phyloP scores from a whole-genome alignment of 1,140 invertebrate genomes.

The Rhagoletis pomonella region DNA sequence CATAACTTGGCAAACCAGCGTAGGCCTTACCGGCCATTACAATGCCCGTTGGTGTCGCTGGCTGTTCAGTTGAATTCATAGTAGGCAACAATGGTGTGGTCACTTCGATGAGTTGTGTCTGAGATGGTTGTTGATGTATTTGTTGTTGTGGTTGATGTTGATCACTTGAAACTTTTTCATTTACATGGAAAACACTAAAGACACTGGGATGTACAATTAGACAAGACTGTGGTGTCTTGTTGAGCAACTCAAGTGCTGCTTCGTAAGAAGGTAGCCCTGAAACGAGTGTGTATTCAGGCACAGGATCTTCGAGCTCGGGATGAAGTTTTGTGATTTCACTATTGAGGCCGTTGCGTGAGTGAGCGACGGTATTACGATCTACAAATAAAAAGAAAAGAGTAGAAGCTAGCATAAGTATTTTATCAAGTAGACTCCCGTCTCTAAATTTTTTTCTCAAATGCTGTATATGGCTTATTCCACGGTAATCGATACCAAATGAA shows the following conservation, averaged over 20 bases:
- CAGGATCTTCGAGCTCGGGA: slow-evolving; percentile 74
- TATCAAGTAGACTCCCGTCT: too few relatives aligned
- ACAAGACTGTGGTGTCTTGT: slow-evolving; percentile 68
- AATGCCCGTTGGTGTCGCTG: slow-evolving; percentile 6
- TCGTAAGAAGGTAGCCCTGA: slow-evolving; percentile 79
- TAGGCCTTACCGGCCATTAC: neutral
- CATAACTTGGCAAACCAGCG: slow-evolving; percentile 46
- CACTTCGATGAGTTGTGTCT: neutral
- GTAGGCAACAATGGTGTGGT: slow-evolving; percentile 16
- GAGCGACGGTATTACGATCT: slow-evolving; percentile 69
- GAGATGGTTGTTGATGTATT: neutral
- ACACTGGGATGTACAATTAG: slow-evolving; percentile 71
- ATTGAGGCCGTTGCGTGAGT: slow-evolving; percentile 58
- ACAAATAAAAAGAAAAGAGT: slow-evolving; percentile 11
- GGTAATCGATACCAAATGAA: too few relatives aligned
- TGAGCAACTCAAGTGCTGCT: slow-evolving; percentile 77
- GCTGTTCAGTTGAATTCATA: neutral
- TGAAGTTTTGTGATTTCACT: slow-evolving; percentile 68
- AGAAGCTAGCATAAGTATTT: neutral
- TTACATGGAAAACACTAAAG: slow-evolving; percentile 70
- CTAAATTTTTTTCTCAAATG: too few relatives aligned
- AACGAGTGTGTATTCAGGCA: slow-evolving; percentile 79
- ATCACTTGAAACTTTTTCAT: slow-evolving; percentile 59
- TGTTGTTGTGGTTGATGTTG: neutral
- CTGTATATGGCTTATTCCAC: too few relatives aligned